Evolutionary conservation across 2,113 vertebrate genomes (phyloP), one percentile per base, ranked within the genome.

Genomic region (Bos indicus): DNA sequence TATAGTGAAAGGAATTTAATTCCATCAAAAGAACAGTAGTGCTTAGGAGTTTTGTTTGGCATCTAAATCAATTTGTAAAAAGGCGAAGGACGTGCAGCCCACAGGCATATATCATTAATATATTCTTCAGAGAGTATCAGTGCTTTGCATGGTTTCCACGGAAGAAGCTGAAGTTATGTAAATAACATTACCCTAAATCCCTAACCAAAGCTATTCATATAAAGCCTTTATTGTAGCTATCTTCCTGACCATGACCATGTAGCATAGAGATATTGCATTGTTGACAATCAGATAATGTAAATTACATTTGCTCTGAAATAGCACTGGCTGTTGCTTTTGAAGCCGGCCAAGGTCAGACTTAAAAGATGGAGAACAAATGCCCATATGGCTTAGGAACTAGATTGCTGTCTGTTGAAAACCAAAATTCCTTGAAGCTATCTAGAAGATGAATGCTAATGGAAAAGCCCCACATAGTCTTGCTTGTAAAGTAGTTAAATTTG

Each of bases 271-370:
- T 64, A 97, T 36, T 60, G 36, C 60, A 71, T 90, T 97, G 95
- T 92, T 96, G 92, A 96, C 83, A 71, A 98, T 98, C 96, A 97
- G 96, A 97, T 97, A 96, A 97, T 96, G 51, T 80, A 97, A 97
- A 89, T 97, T 97, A 71, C 92, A 96, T 96, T 97, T 97, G 84
- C 82, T 95, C 87, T 89, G 90, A 97, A 97, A 62, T 36, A 97
- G 67, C 23, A 7, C 54, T 77, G 84, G 30, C 88, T 51, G 28
- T 86, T 93, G 83, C 92, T 91, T 97, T 97, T 97, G 94, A 98
- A 97, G 90, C 43, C 30, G 83, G 88, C 30, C 95, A 96, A 93
- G 97, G 95, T 96, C 95, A 97, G 7, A 96, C 78, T 94, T 94
- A 30, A 51, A 96, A 81, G 78, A 94, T 86, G 82, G 26, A 71